Base-by-base conservation (phyloP, 2,888 invertebrate species). In the Odontocerum albicorne region DNA sequence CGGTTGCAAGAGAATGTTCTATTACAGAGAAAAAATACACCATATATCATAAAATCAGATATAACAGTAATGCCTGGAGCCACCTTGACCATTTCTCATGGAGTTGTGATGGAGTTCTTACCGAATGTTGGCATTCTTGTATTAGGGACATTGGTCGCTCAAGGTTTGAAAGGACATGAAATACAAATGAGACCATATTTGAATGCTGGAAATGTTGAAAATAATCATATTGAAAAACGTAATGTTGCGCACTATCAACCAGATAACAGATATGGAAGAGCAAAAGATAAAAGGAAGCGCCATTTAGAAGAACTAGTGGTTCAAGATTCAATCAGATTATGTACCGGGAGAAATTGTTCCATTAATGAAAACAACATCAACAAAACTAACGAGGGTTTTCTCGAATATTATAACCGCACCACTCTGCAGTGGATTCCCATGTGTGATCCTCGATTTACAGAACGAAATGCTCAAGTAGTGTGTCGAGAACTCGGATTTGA, bases 21-120 rank as follows among this genome's bases (percentile, higher is more conserved):
- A 0, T 68, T 96, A 22, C 80, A 81, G 54, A 73, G 80, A 15
- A 80, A 88, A 46, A 70, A 77, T 1, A 74, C 79, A 32, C 92
- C 96, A 0, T 96, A 96, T 65, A 68, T 87, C 1, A 82, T 99
- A 13, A 83, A 81, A 62, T 83, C 92, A 0, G 99, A 99, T 70
- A 85, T 99, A 33, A 99, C 98, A 0, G 86, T 99, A 0, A 96
- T 99, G 97, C 97, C 98, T 0, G 90, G 87, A 57, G 90, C 86
- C 0, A 91, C 88, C 0, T 71, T 99, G 27, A 87, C 86, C 0
- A 92, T 99, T 52, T 84, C 87, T 62, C 88, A 94, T 2, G 96
- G 96, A 4, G 95, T 94, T 0, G 82, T 88, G 6, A 76, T 99
- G 70, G 95, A 97, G 72, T 96, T 99, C 69, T 89, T 89, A 32